A percentile compares a stretch with the other conserved stretches of the same genome.
phyloP scores from a whole-genome alignment of 92 coral and sea anemone species.

The Chrysogorgia sp. region DNA sequence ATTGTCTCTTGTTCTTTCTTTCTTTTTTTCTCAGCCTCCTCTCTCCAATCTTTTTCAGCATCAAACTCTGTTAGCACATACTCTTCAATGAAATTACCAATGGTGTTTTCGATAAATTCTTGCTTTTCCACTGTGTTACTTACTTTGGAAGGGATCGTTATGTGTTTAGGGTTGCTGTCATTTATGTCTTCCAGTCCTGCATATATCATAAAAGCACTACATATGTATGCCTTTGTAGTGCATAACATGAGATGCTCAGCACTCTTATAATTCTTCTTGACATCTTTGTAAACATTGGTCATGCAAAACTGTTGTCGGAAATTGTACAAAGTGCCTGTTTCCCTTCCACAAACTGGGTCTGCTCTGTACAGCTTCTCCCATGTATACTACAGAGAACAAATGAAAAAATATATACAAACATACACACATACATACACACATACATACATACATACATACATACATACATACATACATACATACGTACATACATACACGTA shows the following conservation, averaged over 20 bases:
- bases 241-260: constrained; percentile 48
- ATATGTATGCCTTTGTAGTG: constrained; percentile 56
- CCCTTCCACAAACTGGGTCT: constrained; percentile 41
- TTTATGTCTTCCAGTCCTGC: constrained; percentile 48
- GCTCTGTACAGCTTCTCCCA: constrained; percentile 61
- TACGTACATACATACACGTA: too few relatives aligned
- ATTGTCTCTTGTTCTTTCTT: too few relatives aligned
- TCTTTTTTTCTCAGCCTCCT: not conserved
- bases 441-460: too few relatives aligned
- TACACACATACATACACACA: too few relatives aligned
- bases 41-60: constrained; percentile 38
- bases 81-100: constrained; percentile 55
- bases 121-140: not conserved
- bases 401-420: not conserved
- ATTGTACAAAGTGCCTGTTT: constrained; percentile 61
- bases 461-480: too few relatives aligned
- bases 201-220: constrained; percentile 57
- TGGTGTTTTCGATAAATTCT: constrained; percentile 10
- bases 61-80: constrained; percentile 61
- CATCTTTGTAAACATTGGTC: constrained; percentile 49
- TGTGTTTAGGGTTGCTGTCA: constrained; percentile 12
- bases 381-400: constrained; percentile 26
- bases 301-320: constrained; percentile 59
- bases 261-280: constrained; percentile 53
- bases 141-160: not conserved